Base-by-base conservation (phyloP, 2,888 invertebrate genomes). In the Mesochorus sp. region DNA sequence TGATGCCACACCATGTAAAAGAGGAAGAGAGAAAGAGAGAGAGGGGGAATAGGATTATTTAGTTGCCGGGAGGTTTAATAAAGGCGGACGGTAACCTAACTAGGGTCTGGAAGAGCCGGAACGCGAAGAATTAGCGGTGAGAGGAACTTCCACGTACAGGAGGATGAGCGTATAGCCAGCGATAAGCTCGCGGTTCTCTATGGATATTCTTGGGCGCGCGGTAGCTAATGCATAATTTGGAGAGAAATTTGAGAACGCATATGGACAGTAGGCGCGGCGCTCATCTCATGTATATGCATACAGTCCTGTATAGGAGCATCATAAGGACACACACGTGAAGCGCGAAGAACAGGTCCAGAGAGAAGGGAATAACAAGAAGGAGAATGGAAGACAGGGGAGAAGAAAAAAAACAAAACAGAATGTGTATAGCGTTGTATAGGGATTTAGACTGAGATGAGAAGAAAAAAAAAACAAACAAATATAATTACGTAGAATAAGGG, bases 191-290 rank as follows among this genome's bases (percentile, higher is more conserved):
- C 57, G 71, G 14, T 72, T 67, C 67, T 37, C 37, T n/a, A n/a
- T 53, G 67, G 62, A 47, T 31, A 68, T 47, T 34, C 68, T 37
- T n/a, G n/a, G n/a, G n/a, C 73, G 62, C 66, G 71, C 76, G 77
- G 79, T 82, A 81, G 82, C 81, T 80, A 70, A 82, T 79, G 83
- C 83, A 83, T 83, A 83, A 83, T 83, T 83, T 80, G 67, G 59
- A 68, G 70, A 61, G 83, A 83, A 83, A 83, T 82, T 81, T 75
- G 83, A 83, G 83, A 82, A 80, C 78, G 67, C 80, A 71, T 68
- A 71, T 76, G 64, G 78, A n/a, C n/a, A 44, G 24, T 73, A 73
- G 62, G 61, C n/a, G n/a, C 61, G 42, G 62, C 67, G 19, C 37
- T 24, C 24, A 10, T 34, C 34, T 39, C 34, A 28, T 53, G 39